Conservation (phyloP, 2,888 invertebrate species). For the Andrena fulva region DNA sequence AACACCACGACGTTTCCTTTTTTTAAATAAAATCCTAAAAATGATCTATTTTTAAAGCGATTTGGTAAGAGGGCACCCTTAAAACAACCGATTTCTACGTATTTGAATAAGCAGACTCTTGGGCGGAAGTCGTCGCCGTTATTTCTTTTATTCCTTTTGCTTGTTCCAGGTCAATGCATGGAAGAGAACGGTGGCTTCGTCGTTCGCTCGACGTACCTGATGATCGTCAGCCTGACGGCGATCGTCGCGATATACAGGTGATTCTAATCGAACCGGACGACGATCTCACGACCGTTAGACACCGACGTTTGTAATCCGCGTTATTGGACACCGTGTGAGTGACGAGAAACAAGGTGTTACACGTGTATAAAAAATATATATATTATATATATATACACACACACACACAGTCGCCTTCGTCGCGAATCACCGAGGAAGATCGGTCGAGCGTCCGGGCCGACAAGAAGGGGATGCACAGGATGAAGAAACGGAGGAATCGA, state of each 20-base stretch:
- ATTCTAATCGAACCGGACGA: slow-evolving; percentile 77
- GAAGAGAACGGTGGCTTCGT: slow-evolving; percentile 83
- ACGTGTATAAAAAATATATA: slow-evolving; percentile 49
- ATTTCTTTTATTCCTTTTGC: not conserved
- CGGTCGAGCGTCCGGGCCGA: slow-evolving; percentile 53
- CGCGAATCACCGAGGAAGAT: slow-evolving; percentile 52
- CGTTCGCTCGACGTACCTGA: slow-evolving; percentile 77
- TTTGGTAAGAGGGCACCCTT: too few relatives aligned
- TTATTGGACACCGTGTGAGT: slow-evolving; percentile 55
- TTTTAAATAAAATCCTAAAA: too few relatives aligned
- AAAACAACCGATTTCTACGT: too few relatives aligned
- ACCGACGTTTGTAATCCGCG: slow-evolving; percentile 47
- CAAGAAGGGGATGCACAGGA: not conserved
- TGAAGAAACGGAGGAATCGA: slow-evolving; percentile 39
- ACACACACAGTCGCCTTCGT: slow-evolving; percentile 50
- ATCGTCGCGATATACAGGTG: slow-evolving; percentile 81
- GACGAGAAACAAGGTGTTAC: slow-evolving; percentile 50
- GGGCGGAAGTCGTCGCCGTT: too few relatives aligned
- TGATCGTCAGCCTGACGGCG: slow-evolving; percentile 75
- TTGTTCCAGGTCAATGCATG: slow-evolving; percentile 88
- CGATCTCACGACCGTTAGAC: slow-evolving; percentile 61
- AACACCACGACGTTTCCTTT: too few relatives aligned
- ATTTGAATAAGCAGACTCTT: too few relatives aligned
- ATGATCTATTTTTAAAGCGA: too few relatives aligned
- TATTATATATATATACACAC: slow-evolving; percentile 26